phyloP scores from a whole-genome alignment of 2,113 vertebrate species.

The Cavia aperea region DNA sequence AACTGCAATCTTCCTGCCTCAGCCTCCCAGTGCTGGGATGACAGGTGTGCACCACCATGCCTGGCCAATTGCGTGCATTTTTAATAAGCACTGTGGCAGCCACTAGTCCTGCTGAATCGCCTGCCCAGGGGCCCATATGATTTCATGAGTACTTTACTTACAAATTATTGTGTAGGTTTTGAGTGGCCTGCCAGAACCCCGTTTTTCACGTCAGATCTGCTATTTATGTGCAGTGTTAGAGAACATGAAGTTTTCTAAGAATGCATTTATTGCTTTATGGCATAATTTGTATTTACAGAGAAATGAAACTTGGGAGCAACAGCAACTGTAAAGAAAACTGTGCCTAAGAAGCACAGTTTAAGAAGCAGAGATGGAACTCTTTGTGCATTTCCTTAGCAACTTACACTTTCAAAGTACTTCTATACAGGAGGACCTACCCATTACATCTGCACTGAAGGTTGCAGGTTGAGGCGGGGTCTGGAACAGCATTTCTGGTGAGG shows the following conservation, averaged over 20 bases:
- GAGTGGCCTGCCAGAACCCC: not conserved
- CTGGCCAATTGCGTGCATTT: not conserved
- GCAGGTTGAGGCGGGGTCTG: not conserved
- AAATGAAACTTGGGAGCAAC: not conserved
- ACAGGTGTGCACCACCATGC: not conserved
- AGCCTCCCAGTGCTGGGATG: not conserved
- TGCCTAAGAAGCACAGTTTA: no score
- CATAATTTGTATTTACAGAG: conserved; percentile 25
- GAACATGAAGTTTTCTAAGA: conserved; percentile 9
- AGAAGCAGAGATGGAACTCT: not conserved
- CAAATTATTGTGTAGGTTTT: not conserved
- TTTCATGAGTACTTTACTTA: not conserved
- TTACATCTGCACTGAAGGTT: no score
- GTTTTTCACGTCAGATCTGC: not conserved
- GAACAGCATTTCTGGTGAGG: not conserved
- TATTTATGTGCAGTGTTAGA: not conserved
- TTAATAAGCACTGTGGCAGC: not conserved
- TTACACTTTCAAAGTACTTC: not conserved
- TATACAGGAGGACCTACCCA: no score
- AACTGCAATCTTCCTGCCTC: not conserved
- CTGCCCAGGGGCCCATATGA: no score
- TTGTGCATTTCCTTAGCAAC: not conserved
- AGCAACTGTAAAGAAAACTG: not conserved
- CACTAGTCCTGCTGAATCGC: not conserved
- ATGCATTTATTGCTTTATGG: not conserved